phyloP scores from a whole-genome alignment of 2,113 vertebrate species.

The Lanius ludovicianus region DNA sequence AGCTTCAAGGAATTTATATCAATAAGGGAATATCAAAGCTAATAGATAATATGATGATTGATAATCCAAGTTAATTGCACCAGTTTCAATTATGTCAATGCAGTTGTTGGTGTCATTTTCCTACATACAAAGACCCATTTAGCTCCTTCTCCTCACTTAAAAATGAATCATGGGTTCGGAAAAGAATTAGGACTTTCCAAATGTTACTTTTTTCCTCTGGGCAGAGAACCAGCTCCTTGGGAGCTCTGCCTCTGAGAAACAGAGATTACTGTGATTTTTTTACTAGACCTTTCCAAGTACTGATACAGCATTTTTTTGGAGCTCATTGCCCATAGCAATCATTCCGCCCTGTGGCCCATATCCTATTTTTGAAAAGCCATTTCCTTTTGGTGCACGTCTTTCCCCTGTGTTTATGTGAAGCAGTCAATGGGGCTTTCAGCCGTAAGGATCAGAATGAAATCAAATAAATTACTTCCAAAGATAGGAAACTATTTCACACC shows the following conservation, averaged over 20 bases:
- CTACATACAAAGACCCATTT: neutral
- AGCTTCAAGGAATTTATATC: neutral
- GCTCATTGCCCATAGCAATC: neutral
- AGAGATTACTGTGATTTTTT: neutral
- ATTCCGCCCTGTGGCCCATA: neutral
- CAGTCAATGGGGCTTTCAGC: constrained; percentile 17
- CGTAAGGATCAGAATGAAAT: constrained; percentile 14
- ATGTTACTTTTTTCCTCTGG: neutral
- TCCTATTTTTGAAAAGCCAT: constrained; percentile 27
- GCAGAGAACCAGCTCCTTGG: neutral
- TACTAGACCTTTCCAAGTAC: neutral
- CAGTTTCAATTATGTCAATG: neutral
- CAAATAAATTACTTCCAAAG: constrained; percentile 44
- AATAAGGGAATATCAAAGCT: neutral
- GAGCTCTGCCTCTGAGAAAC: neutral
- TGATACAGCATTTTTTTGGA: neutral
- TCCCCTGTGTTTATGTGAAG: neutral
- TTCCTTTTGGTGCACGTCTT: neutral
- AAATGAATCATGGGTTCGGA: neutral
- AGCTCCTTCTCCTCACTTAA: neutral
- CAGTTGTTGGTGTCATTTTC: neutral
- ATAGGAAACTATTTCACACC: constrained; percentile 47
- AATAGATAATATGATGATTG: neutral
- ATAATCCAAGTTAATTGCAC: neutral
- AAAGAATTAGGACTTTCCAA: neutral